Evolutionary conservation across 2,113 vertebrate genomes (phyloP).

Genomic region (Halcyon senegalensis): DNA sequence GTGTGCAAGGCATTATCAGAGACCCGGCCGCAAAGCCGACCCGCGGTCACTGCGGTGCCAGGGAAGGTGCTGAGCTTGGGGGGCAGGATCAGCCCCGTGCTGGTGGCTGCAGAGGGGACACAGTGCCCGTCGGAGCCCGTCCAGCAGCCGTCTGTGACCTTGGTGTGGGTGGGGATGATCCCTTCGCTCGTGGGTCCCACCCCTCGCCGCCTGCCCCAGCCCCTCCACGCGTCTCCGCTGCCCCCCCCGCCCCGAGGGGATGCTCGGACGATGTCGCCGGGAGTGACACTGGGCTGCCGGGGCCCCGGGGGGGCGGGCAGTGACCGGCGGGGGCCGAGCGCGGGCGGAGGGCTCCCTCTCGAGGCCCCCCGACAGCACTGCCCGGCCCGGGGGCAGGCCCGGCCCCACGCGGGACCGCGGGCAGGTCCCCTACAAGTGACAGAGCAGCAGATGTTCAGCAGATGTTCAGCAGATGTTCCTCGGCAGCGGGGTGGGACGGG

Average conservation of each 20-base stretch:
- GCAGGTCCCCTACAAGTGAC: too few relatives aligned
- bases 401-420: too few relatives aligned
- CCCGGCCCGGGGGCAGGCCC: neutral
- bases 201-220: neutral
- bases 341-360: slow-evolving; percentile 42
- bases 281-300: too few relatives aligned
- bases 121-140: too few relatives aligned
- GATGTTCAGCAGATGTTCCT: too few relatives aligned
- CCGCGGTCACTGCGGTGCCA: rapidly evolving
- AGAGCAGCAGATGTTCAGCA: too few relatives aligned
- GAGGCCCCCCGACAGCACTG: neutral
- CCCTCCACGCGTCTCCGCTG: neutral
- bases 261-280: too few relatives aligned
- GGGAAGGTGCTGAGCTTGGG: too few relatives aligned
- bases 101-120: neutral
- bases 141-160: neutral
- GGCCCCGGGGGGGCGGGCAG: neutral
- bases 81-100: rapidly evolving
- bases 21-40: neutral
- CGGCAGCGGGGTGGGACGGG: too few relatives aligned
- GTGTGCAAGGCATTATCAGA: neutral
- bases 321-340: neutral
- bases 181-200: neutral
- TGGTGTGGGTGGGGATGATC: neutral
- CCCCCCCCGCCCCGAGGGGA: neutral